These are phyloP conservation scores for Litocranius walleri DNA, from an alignment of 2,113 vertebrate genomes.

Conservation along the genomic window DNA sequence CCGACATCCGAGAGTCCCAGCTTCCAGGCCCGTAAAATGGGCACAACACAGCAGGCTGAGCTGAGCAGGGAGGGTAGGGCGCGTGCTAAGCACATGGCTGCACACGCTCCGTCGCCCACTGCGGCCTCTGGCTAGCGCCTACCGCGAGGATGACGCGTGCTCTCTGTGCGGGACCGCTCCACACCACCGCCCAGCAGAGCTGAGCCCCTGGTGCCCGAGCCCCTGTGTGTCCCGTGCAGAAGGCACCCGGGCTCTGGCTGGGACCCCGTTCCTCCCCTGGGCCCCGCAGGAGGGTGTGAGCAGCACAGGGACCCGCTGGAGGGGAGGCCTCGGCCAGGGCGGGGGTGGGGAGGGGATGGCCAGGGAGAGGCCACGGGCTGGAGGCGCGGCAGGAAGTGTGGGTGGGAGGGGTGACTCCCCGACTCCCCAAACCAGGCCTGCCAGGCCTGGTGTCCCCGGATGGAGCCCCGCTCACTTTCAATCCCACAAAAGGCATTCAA, in stretches of 20 bases:
- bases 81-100: fast-evolving
- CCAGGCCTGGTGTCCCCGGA: neutral
- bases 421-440: neutral
- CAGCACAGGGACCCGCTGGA: neutral
- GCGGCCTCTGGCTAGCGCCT: fast-evolving
- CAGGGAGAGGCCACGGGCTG: neutral
- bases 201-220: neutral
- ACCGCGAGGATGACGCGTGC: fast-evolving
- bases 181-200: too few species aligned
- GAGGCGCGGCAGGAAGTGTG: fast-evolving
- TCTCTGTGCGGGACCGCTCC: neutral
- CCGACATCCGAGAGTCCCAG: neutral
- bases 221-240: fast-evolving
- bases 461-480: neutral
- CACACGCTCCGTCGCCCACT: fast-evolving
- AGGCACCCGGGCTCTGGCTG: neutral
- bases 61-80: fast-evolving
- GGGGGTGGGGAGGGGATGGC: neutral
- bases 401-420: too few species aligned
- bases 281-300: too few species aligned
- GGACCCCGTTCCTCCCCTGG: neutral
- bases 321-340: neutral
- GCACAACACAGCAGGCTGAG: too few species aligned
- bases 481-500: constrained; percentile 63
- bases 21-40: neutral